Conservation (phyloP, 2,888 invertebrate species). For the Drosophila sordidapex region DNA sequence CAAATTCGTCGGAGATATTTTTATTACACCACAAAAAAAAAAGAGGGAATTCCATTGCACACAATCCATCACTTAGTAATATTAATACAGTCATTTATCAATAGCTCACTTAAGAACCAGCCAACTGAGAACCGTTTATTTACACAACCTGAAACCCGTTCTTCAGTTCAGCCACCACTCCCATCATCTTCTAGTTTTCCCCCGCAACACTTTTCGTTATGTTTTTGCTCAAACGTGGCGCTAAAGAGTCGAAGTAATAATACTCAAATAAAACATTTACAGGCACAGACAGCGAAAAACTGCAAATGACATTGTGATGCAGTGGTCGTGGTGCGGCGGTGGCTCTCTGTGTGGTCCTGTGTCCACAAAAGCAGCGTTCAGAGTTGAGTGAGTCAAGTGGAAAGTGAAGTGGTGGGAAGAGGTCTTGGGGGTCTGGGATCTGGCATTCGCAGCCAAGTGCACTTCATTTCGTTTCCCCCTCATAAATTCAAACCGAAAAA, state of each 20-base stretch:
- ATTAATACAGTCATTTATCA: conserved; percentile 18
- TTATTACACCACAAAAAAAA: not conserved
- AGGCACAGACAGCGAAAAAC: conserved; percentile 75
- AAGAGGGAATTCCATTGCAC: not conserved
- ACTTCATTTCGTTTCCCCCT: conserved; percentile 69
- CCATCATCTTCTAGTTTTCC: not conserved
- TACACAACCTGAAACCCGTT: conserved; percentile 26
- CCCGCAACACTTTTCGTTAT: conserved; percentile 21
- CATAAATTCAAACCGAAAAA: conserved; percentile 76
- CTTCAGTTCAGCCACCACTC: not conserved
- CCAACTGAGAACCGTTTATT: conserved; percentile 30
- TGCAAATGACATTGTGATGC: conserved; percentile 69
- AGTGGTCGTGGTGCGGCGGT: conserved; percentile 13
- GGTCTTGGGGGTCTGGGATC: not conserved
- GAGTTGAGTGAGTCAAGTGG: conserved; percentile 74
- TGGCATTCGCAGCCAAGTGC: conserved; percentile 59
- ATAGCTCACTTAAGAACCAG: conserved; percentile 20
- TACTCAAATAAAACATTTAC: conserved; percentile 78
- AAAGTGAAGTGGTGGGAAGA: conserved; percentile 55
- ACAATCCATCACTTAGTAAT: not conserved
- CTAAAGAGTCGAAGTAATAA: conserved; percentile 76
- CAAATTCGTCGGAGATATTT: not conserved
- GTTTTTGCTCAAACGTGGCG: conserved; percentile 44
- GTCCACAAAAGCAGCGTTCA: conserved; percentile 63
- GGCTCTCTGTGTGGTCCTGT: conserved; percentile 13